These are phyloP conservation scores for Pseudachorutes palmiensis DNA, from an alignment of 1,140 invertebrate genomes.

Conservation along the genomic window DNA sequence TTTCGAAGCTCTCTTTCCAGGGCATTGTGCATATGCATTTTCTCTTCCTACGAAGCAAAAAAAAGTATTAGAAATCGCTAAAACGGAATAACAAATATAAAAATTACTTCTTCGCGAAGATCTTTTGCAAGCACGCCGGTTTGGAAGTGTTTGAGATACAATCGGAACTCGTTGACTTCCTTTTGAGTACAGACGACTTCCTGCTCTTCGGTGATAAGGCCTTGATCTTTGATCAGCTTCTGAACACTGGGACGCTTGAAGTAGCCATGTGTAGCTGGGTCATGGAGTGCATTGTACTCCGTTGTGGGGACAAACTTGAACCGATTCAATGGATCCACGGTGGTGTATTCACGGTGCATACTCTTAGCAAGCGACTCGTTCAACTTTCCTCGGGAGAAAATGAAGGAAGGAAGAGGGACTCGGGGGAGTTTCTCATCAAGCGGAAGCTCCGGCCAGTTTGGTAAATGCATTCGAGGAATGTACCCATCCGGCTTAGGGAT, in stretches of 20 bases:
- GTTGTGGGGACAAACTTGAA: constrained; percentile 22
- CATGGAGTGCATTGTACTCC: constrained; percentile 44
- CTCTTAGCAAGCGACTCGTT: constrained; percentile 21
- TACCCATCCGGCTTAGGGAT: constrained; percentile 41
- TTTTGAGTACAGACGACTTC: constrained; percentile 42
- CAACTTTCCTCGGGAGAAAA: constrained; percentile 42
- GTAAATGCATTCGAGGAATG: constrained; percentile 41
- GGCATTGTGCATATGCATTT: not conserved
- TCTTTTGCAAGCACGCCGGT: constrained; percentile 24
- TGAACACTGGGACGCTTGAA: constrained; percentile 38
- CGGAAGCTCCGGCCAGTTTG: constrained; percentile 43
- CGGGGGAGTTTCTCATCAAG: constrained; percentile 43
- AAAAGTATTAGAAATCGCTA: not conserved
- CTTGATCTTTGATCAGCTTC: constrained; percentile 40
- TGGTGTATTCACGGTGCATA: constrained; percentile 39
- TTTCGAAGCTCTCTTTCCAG: not conserved
- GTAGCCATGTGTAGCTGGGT: constrained; percentile 42
- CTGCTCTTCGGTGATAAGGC: constrained; percentile 41
- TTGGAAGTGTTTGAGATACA: constrained; percentile 42
- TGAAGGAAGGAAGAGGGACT: constrained; percentile 39
- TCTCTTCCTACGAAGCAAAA: not conserved
- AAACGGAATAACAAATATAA: not conserved
- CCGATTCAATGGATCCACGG: constrained; percentile 31
- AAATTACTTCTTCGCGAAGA: not conserved
- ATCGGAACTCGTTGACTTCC: constrained; percentile 44